A percentile compares a stretch with the other conserved stretches of the same genome.
Evolutionary conservation across 2,888 invertebrate species (phyloP).

Genomic region (Tipula confusa): DNA sequence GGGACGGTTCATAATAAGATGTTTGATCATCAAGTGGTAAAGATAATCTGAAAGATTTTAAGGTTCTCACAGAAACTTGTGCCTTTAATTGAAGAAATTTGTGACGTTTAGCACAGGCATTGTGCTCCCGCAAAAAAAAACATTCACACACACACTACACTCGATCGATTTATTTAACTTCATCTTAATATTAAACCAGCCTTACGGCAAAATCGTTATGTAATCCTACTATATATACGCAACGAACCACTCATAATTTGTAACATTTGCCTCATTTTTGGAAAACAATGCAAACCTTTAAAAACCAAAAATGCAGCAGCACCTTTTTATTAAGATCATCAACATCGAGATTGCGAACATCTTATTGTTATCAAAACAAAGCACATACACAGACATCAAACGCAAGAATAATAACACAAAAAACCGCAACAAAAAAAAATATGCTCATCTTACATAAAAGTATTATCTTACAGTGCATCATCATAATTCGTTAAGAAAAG

Average conservation of each 20-base stretch:
- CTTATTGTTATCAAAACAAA: constrained; percentile 14
- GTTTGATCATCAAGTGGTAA: too few species aligned
- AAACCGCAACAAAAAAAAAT: not conserved
- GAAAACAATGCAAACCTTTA: not conserved
- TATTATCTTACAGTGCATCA: not conserved
- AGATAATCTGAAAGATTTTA: too few species aligned
- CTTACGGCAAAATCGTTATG: too few species aligned
- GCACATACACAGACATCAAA: not conserved
- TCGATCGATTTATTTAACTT: too few species aligned
- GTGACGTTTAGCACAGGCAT: too few species aligned
- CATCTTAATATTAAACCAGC: too few species aligned
- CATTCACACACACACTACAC: too few species aligned
- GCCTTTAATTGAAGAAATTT: too few species aligned
- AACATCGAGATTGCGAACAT: not conserved
- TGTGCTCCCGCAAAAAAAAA: too few species aligned
- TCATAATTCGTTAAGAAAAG: not conserved
- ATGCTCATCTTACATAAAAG: not conserved
- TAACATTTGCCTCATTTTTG: not conserved
- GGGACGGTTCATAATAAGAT: too few species aligned
- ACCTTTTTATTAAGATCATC: not conserved
- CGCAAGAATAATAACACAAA: not conserved
- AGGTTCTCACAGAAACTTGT: too few species aligned
- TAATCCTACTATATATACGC: too few species aligned
- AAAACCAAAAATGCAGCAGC: not conserved
- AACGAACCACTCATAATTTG: not conserved